Conservation (phyloP, 1,140 invertebrate species). For the Calosoma granatense region DNA sequence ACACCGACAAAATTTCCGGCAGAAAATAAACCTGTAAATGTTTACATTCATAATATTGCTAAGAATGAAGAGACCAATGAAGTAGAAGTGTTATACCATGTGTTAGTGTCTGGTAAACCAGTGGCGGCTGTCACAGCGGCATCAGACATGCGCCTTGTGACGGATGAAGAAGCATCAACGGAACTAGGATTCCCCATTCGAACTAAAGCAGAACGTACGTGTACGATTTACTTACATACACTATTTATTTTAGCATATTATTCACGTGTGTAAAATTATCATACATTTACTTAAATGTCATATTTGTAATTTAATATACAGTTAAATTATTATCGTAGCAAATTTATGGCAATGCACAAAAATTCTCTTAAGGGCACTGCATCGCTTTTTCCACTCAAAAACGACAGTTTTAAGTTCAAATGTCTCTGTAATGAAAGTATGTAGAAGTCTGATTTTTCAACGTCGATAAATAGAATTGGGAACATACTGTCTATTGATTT, state of each 20-base stretch:
- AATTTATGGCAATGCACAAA: too few relatives aligned
- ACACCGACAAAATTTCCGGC: neutral
- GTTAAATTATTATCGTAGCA: too few relatives aligned
- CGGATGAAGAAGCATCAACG: constrained; percentile 59
- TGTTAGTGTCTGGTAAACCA: constrained; percentile 61
- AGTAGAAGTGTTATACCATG: constrained; percentile 61
- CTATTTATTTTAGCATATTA: constrained; percentile 5
- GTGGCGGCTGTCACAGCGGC: constrained; percentile 66
- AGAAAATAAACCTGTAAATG: constrained; percentile 30
- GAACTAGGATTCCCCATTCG: constrained; percentile 61
- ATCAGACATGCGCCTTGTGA: constrained; percentile 64
- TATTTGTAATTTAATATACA: too few relatives aligned
- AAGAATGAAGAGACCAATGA: constrained; percentile 30
- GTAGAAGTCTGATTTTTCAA: too few relatives aligned
- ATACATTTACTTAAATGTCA: too few relatives aligned
- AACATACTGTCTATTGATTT: too few relatives aligned
- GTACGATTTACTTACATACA: constrained; percentile 5
- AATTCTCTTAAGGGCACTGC: too few relatives aligned
- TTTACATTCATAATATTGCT: constrained; percentile 39
- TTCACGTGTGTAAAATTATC: too few relatives aligned
- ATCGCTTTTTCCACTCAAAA: too few relatives aligned
- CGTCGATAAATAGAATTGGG: too few relatives aligned
- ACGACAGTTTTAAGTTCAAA: too few relatives aligned
- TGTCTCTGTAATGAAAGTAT: too few relatives aligned
- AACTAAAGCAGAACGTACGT: constrained; percentile 73